Conservation (phyloP, 1,140 invertebrate genomes). For the Mycetomoellerius zeteki region DNA sequence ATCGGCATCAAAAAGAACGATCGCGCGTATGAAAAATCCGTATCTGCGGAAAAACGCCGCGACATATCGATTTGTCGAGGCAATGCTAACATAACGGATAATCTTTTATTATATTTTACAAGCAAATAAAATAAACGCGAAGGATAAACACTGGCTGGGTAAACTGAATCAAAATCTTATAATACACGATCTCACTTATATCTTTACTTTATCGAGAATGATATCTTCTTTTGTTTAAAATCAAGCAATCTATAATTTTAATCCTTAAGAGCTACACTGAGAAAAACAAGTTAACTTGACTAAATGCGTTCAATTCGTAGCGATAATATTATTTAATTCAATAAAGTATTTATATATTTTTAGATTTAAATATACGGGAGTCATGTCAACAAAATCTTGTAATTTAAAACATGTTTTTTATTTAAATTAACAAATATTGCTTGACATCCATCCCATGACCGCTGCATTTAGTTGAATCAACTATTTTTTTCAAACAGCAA, state of each 20-base stretch:
- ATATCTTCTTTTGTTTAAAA: not conserved
- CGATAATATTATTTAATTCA: too few relatives aligned
- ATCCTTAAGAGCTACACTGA: too few relatives aligned
- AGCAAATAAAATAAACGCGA: not conserved
- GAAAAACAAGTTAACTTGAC: too few relatives aligned
- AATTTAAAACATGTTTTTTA: too few relatives aligned
- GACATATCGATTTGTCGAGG: not conserved
- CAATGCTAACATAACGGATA: slow-evolving; percentile 25
- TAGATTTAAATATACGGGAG: too few relatives aligned
- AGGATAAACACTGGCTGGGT: slow-evolving; percentile 3
- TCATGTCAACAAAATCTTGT: too few relatives aligned
- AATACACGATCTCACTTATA: not conserved
- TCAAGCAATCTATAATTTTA: not conserved
- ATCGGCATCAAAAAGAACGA: slow-evolving; percentile 2
- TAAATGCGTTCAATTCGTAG: too few relatives aligned
- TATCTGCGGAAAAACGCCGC: slow-evolving; percentile 8
- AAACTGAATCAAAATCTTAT: not conserved
- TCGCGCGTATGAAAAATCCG: slow-evolving; percentile 6
- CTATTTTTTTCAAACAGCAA: too few relatives aligned
- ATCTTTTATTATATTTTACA: slow-evolving; percentile 14
- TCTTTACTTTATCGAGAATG: not conserved
- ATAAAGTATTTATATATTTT: too few relatives aligned
- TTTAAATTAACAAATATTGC: too few relatives aligned
- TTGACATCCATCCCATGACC: too few relatives aligned
- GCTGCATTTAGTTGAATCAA: too few relatives aligned